phyloP scores from a whole-genome alignment of 2,797 vertebrate genomes.

The Notamacropus eugenii region DNA sequence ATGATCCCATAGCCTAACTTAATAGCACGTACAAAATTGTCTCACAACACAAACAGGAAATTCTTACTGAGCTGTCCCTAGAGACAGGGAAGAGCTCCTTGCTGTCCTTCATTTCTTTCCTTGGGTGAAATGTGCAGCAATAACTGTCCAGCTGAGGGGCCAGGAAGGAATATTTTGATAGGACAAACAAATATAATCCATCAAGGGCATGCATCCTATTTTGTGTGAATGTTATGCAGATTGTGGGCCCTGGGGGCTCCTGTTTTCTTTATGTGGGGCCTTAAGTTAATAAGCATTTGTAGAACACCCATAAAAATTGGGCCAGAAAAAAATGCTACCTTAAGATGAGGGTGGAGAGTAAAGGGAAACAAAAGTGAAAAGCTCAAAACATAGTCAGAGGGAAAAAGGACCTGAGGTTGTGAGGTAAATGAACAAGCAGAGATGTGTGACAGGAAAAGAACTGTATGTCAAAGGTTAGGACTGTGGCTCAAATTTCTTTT shows the following conservation, averaged over 20 bases:
- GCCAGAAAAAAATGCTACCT: background rate
- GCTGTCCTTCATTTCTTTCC: background rate
- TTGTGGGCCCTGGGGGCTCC: background rate
- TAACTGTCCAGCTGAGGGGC: background rate
- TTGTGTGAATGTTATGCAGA: background rate
- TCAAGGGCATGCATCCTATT: background rate
- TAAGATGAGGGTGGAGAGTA: background rate
- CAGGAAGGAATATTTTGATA: background rate
- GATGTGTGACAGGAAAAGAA: background rate
- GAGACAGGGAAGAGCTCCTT: background rate
- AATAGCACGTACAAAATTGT: background rate
- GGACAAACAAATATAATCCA: background rate
- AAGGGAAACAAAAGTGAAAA: background rate
- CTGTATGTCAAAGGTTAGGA: background rate
- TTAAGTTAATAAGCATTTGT: background rate
- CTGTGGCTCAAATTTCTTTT: background rate
- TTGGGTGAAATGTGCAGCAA: background rate
- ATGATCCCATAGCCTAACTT: background rate
- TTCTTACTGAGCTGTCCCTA: background rate
- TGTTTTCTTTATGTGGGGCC: background rate
- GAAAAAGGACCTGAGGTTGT: background rate
- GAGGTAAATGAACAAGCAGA: background rate
- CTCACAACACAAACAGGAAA: conserved; percentile 1
- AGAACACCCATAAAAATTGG: background rate
- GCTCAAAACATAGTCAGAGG: background rate